Base-by-base conservation (phyloP, 2,888 invertebrate species). In the Leucozona laternaria region DNA sequence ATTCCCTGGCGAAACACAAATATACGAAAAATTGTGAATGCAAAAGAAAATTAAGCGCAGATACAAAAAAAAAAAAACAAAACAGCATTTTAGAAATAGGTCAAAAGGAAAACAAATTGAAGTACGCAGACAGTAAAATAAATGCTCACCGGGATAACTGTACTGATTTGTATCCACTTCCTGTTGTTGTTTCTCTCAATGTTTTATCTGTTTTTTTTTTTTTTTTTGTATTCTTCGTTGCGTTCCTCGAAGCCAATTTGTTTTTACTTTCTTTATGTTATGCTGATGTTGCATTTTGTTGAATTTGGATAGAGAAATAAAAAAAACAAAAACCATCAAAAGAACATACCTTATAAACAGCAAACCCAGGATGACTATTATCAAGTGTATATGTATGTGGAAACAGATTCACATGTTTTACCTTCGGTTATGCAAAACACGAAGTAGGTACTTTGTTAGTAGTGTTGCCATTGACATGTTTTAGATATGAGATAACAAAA, bases 161-260 rank as follows among this genome's bases (percentile, higher is more conserved):
- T 3, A 72, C 68, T 73, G 84, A 80, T 80, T 84, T 80, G 81
- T 85, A 73, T 81, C 60, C 77, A 68, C 72, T 58, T 85, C 68
- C 80, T 66, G 76, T 76, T 84, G 70, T 84, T 84, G 72, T 84
- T 79, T n/a, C 43, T n/a, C 43, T 55, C 57, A 13, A 64, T 22
- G 71, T 50, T 57, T 37, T 43, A 48, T 31, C 6, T 8, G 13
- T 64, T 8, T 57, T 57, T 43, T 45, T 34, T 62, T 58, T 45
- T 50, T 31, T 50, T 48, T 53, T 48, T 45, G 0, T 58, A 0
- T 71, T 28, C 10, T 57, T 72, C 11, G 4, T 72, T 62, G 5
- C 13, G 31, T 53, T 53, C 15, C 53, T 60, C 5, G 58, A 71
- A 53, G 53, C 66, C 57, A 62, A 79, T 77, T 81, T 70, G 53